phyloP scores from a whole-genome alignment of 2,888 invertebrate genomes.

The Eurytoma californica region DNA sequence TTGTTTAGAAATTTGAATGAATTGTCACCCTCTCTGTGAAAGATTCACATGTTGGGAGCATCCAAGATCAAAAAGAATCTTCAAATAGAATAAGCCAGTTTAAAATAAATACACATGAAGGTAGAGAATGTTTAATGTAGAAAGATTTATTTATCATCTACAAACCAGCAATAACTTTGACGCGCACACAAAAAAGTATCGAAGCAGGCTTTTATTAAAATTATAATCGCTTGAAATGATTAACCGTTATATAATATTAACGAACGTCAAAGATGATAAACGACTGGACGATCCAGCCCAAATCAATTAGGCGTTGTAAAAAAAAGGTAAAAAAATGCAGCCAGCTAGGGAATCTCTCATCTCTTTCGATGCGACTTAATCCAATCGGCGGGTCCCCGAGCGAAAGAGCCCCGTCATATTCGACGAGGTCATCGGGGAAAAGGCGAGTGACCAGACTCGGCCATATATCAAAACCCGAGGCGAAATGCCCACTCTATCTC shows the following conservation, averaged over 20 bases:
- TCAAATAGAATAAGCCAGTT: background rate
- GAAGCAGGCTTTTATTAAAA: too few relatives aligned
- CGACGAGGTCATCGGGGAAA: slow-evolving; percentile 26
- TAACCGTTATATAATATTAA: too few relatives aligned
- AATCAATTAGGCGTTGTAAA: slow-evolving; percentile 6
- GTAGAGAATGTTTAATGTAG: too few relatives aligned
- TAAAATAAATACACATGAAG: too few relatives aligned
- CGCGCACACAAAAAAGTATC: too few relatives aligned
- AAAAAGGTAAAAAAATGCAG: background rate
- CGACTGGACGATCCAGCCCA: background rate
- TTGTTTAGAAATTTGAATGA: slow-evolving; percentile 9
- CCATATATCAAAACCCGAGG: slow-evolving; percentile 10
- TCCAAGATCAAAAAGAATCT: background rate
- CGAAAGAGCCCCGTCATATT: slow-evolving; percentile 15
- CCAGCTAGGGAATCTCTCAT: background rate
- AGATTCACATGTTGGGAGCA: background rate
- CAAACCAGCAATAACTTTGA: too few relatives aligned
- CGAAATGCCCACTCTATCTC: slow-evolving; percentile 5
- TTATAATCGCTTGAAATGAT: too few relatives aligned
- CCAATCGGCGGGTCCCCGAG: slow-evolving; percentile 25
- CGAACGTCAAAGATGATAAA: background rate
- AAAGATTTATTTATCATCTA: too few relatives aligned
- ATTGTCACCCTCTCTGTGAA: background rate
- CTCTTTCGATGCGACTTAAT: slow-evolving; percentile 14
- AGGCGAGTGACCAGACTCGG: slow-evolving; percentile 38